A percentile compares a stretch with the other conserved stretches of the same genome.
Evolutionary conservation across 2,888 invertebrate genomes (phyloP).

Genomic region (Alentia gelatinosa): DNA sequence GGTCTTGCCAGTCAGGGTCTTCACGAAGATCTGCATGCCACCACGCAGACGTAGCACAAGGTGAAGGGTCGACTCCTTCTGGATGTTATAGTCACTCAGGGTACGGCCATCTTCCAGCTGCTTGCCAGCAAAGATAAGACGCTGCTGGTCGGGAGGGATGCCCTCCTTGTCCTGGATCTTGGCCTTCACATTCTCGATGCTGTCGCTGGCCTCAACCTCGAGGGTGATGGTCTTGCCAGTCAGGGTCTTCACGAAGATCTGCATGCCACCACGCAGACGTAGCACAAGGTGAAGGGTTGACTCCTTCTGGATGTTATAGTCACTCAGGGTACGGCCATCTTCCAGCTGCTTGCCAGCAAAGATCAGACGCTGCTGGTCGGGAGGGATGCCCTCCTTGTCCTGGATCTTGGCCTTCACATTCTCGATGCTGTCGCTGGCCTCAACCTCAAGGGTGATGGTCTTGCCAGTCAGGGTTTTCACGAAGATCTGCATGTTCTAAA

Average conservation of each 20-base stretch:
- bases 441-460: constrained; percentile 42
- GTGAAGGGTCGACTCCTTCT: no score
- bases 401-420: constrained; percentile 42
- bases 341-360: constrained; percentile 96
- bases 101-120: constrained; percentile 39
- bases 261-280: no score
- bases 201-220: constrained; percentile 86
- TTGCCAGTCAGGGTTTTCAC: constrained; percentile 32
- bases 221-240: constrained; percentile 73
- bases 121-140: constrained; percentile 17
- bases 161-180: constrained; percentile 84
- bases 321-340: no score
- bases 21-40: no score
- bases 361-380: constrained; percentile 84
- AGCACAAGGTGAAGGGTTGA: no score
- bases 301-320: no score
- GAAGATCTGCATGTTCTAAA: constrained; percentile 15
- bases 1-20: no score
- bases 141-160: constrained; percentile 26
- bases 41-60: no score
- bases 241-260: no score
- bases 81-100: no score
- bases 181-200: constrained; percentile 94
- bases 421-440: constrained; percentile 9
- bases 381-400: constrained; percentile 78